Conservation (phyloP, 1,140 invertebrate species). For the Nylanderia fulva region DNA sequence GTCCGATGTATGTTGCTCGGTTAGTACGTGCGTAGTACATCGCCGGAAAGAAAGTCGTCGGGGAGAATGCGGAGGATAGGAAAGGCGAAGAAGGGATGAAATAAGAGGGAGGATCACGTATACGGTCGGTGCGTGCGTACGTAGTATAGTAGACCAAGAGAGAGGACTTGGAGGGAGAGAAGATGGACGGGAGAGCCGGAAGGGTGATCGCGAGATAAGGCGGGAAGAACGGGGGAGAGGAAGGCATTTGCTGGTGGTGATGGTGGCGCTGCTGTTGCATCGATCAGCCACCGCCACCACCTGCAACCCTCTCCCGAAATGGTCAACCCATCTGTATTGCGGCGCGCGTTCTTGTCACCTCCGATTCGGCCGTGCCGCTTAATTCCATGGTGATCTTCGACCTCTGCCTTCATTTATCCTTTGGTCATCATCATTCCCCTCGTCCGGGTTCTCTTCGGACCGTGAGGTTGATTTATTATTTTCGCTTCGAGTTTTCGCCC, state of each 20-base stretch:
- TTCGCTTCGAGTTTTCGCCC: conserved; percentile 13
- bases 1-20: conserved; percentile 71
- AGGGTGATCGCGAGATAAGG: conserved; percentile 23
- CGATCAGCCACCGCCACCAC: conserved; percentile 82
- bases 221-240: conserved; percentile 7
- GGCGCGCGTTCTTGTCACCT: conserved; percentile 43
- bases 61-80: conserved; percentile 8
- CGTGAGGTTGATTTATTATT: conserved; percentile 62
- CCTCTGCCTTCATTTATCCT: neutral
- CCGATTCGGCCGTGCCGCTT: conserved; percentile 43
- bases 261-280: conserved; percentile 82
- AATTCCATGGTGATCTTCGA: conserved; percentile 63
- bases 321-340: conserved; percentile 68
- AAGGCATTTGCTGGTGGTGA: conserved; percentile 21
- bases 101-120: neutral
- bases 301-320: conserved; percentile 72
- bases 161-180: neutral
- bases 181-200: neutral
- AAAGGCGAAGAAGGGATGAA: neutral
- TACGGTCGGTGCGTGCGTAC: conserved; percentile 13
- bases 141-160: neutral
- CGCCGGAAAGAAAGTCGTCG: conserved; percentile 20
- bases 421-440: neutral
- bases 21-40: conserved; percentile 73
- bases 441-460: neutral